Evolutionary conservation across 1,140 invertebrate genomes (phyloP).

Genomic region (Neuroterus valhalla): DNA sequence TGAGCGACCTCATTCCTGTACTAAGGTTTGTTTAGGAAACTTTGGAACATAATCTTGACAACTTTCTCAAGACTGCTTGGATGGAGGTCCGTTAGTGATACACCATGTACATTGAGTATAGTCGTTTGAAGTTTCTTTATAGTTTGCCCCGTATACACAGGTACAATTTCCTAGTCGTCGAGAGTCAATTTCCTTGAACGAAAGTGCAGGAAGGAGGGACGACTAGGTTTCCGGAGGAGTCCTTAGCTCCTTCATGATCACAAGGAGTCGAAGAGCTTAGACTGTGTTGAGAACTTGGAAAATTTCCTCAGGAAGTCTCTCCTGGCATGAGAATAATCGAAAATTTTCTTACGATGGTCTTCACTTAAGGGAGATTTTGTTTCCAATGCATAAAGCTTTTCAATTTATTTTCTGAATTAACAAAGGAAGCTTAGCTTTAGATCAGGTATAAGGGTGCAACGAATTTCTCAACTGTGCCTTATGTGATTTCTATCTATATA

Average conservation of each 20-base stretch:
- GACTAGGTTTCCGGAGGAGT: slow-evolving; percentile 22
- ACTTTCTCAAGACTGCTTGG: not conserved
- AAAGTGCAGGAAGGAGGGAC: slow-evolving; percentile 36
- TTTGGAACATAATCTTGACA: slow-evolving; percentile 26
- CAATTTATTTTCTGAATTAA: too few relatives aligned
- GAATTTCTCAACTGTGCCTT: too few relatives aligned
- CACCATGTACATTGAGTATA: slow-evolving; percentile 18
- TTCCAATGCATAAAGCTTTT: not conserved
- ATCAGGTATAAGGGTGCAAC: too few relatives aligned
- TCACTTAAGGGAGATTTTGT: not conserved
- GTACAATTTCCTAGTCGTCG: slow-evolving; percentile 38
- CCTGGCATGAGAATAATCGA: slow-evolving; percentile 6
- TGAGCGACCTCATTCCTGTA: slow-evolving; percentile 10
- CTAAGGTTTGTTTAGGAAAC: slow-evolving; percentile 13
- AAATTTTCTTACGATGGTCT: not conserved
- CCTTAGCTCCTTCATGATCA: slow-evolving; percentile 7
- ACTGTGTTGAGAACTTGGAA: slow-evolving; percentile 24
- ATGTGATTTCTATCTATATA: too few relatives aligned
- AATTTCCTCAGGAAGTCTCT: slow-evolving; percentile 31
- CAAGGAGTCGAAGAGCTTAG: slow-evolving; percentile 21
- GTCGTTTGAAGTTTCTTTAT: slow-evolving; percentile 40
- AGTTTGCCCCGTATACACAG: slow-evolving; percentile 39
- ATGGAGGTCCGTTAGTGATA: slow-evolving; percentile 25
- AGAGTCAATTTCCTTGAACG: slow-evolving; percentile 57
- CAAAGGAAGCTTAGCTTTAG: too few relatives aligned